Base-by-base conservation (phyloP, 2,888 invertebrate species). In the Lasioglossum pauxillum region DNA sequence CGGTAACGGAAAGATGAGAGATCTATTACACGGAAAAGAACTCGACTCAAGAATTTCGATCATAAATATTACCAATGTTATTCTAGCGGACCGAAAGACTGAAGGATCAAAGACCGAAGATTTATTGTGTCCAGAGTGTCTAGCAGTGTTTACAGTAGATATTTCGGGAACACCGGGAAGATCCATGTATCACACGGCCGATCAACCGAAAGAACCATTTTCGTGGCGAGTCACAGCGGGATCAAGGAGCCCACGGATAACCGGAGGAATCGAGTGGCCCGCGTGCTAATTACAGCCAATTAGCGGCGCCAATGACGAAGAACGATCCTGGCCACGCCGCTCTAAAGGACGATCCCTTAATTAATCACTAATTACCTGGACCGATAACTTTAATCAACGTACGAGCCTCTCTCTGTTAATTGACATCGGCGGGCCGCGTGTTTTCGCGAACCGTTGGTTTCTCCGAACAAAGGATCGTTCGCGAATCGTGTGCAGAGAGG, bases 271-370 rank as follows among this genome's bases (percentile, higher is more conserved):
- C 80, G 73, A 90, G 78, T 78, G 75, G 57, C n/a, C 75, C 71
- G 75, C 60, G 72, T 74, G 67, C 83, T 89, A 89, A 90, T 90
- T 87, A 75, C 83, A 57, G 57, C 67, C 88, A 89, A 90, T 90
- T 90, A 87, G 77, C 74, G 38, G 49, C 57, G 72, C 49, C 75
- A 79, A 84, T 89, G 75, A 75, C 83, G 82, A 72, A 75, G 77
- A 80, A 76, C 67, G 64, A 46, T 67, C n/a, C 71, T n/a, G 49
- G 57, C 80, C 75, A 53, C 27, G 44, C 57, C 67, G 72, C 64
- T 87, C 53, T 75, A 83, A 84, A 69, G 77, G 76, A 80, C 78
- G 67, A 78, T 84, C 83, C 79, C 80, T 83, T 82, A 82, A 89
- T 90, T 86, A 86, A 84, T 90, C 81, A 23, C 75, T 82, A 90